Evolutionary conservation across 2,797 vertebrate genomes (phyloP), one percentile per base, ranked within the genome.

Genomic region (Coccyzus lansbergi): DNA sequence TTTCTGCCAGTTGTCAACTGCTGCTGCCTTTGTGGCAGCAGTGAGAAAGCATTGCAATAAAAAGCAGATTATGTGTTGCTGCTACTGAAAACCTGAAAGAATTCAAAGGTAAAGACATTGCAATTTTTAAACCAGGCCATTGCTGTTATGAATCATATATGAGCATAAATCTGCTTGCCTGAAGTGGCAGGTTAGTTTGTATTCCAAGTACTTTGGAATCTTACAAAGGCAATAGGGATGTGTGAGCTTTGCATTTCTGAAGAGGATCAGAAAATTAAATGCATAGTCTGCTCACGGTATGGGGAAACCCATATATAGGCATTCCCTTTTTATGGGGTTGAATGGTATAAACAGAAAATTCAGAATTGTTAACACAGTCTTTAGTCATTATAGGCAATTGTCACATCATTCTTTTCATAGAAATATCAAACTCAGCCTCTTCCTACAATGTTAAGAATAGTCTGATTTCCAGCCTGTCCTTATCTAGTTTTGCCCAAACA

Each of bases 21-120:
- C 81, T 95, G 64, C 88, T 94, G 60, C 91, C 58, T 95, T 80
- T 94, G 76, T 84, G n/a, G 25, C 38, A 91, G 49, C 70, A 83
- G 51, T 86, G 40, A 91, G 77, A 92, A 91, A 72, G 51, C 56
- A 48, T 60, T 81, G 33, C 58, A 80, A 77, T 65, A 87, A 80
- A 92, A 83, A 69, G 31, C 33, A 84, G 94, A 92, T 88, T 63
- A 68, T 36, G 18, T 77, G 49, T 90, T 77, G 22, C 44, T 90
- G 46, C 72, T 92, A 33, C 52, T 60, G 74, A 83, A 93, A 91
- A 80, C 28, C 36, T 82, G 58, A 53, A 86, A 88, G 77, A 76
- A 91, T 84, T 89, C 63, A 58, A 81, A 94, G 52, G 80, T 60
- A 79, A 94, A 86, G 60, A 67, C 65, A 59, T 21, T 31, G 53